Percentiles rank a stretch among this genome's conserved stretches.
Evolutionary conservation across 2,113 vertebrate species (phyloP).

Genomic region (Brienomyrus brachyistius): DNA sequence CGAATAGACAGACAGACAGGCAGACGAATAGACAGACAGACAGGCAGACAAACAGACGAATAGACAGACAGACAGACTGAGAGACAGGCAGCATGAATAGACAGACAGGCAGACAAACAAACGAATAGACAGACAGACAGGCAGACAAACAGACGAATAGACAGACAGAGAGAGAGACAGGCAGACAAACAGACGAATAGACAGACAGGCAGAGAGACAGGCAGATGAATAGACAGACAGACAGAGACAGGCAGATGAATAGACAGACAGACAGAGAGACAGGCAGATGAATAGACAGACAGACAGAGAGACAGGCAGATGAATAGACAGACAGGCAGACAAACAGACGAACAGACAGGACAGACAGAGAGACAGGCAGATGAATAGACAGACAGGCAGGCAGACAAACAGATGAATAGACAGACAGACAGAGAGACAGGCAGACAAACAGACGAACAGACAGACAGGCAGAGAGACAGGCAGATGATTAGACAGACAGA

Average conservation of each 20-base stretch:
- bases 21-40: neutral
- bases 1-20: neutral
- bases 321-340: neutral
- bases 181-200: neutral
- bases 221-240: neutral
- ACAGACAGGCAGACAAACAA: neutral
- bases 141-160: too few relatives aligned
- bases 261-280: neutral
- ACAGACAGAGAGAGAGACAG: neutral
- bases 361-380: too few relatives aligned
- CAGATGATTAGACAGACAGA: too few relatives aligned
- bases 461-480: too few relatives aligned
- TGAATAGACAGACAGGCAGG: neutral
- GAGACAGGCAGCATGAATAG: neutral
- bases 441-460: neutral
- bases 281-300: neutral
- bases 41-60: too few relatives aligned
- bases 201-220: neutral
- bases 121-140: neutral
- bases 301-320: too few relatives aligned
- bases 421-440: neutral
- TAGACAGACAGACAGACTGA: neutral
- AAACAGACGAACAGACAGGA: neutral
- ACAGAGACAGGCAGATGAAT: too few relatives aligned
- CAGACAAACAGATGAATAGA: too few relatives aligned